phyloP scores from a whole-genome alignment of 1,140 invertebrate species.

The Zaprionus camerounensis region DNA sequence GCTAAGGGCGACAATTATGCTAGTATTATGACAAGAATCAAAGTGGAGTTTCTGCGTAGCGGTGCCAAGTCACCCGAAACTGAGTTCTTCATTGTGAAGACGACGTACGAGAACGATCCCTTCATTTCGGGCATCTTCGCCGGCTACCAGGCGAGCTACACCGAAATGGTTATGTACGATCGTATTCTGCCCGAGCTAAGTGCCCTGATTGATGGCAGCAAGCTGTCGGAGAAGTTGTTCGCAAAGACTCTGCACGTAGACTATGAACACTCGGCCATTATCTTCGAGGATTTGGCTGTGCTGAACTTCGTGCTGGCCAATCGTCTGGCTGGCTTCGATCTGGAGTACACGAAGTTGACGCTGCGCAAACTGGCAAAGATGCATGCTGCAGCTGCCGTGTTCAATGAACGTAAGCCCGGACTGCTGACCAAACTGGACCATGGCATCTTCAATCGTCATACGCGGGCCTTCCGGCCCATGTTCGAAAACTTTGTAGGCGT shows the following conservation, averaged over 20 bases:
- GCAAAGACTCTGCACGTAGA: slow-evolving; percentile 74
- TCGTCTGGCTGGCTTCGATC: slow-evolving; percentile 85
- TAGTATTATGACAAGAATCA: slow-evolving; percentile 77
- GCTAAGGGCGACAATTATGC: slow-evolving; percentile 82
- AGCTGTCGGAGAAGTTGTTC: slow-evolving; percentile 69
- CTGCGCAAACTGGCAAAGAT: slow-evolving; percentile 86
- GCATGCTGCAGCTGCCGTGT: slow-evolving; percentile 85
- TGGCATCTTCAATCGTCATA: slow-evolving; percentile 74
- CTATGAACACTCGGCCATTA: slow-evolving; percentile 73
- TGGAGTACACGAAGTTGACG: slow-evolving; percentile 84
- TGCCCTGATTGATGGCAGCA: slow-evolving; percentile 43
- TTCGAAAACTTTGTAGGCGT: slow-evolving; percentile 54
- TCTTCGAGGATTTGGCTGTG: slow-evolving; percentile 86
- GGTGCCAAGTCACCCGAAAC: slow-evolving; percentile 37
- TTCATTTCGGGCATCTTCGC: slow-evolving; percentile 58
- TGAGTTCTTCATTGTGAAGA: slow-evolving; percentile 74
- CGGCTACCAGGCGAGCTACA: slow-evolving; percentile 60
- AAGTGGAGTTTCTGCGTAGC: slow-evolving; percentile 41
- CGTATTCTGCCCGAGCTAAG: slow-evolving; percentile 68
- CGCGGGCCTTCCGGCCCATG: slow-evolving; percentile 52
- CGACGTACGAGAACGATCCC: slow-evolving; percentile 71
- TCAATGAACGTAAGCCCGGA: slow-evolving; percentile 65
- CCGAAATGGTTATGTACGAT: slow-evolving; percentile 82
- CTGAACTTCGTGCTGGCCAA: slow-evolving; percentile 85
- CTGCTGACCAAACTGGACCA: slow-evolving; percentile 62